Evolutionary conservation across 1,140 invertebrate species (phyloP).

Genomic region (Aphelenchoides besseyi): DNA sequence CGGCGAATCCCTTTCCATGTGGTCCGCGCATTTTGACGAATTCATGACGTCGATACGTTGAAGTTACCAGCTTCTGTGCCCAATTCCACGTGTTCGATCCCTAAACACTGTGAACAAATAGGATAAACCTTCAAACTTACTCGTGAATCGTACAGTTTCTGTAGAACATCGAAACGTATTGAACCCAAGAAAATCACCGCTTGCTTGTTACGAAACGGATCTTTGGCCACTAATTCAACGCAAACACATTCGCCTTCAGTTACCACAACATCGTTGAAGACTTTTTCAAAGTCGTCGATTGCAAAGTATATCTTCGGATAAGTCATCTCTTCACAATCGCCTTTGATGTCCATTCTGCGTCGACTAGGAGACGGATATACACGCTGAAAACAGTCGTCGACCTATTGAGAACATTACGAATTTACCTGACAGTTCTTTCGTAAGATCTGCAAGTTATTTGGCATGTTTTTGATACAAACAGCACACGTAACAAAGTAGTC

Average conservation of each 20-base stretch:
- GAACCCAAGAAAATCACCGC: constrained; percentile 91
- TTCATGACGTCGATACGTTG: constrained; percentile 76
- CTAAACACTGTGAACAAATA: constrained; percentile 65
- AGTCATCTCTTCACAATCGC: constrained; percentile 93
- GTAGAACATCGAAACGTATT: constrained; percentile 91
- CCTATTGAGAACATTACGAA: constrained; percentile 28
- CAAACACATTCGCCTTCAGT: constrained; percentile 96
- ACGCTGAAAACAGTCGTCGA: constrained; percentile 65
- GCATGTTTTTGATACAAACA: constrained; percentile 91
- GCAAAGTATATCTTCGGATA: constrained; percentile 98
- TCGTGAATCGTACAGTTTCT: constrained; percentile 90
- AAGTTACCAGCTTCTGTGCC: constrained; percentile 88
- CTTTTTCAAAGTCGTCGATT: constrained; percentile 97
- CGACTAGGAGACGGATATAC: constrained; percentile 94
- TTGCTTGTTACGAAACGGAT: constrained; percentile 74
- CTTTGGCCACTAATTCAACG: constrained; percentile 88
- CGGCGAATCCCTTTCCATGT: constrained; percentile 89
- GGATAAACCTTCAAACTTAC: constrained; percentile 66
- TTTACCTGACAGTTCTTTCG: constrained; percentile 81
- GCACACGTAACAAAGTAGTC: constrained; percentile 87
- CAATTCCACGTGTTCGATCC: constrained; percentile 89
- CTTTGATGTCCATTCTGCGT: constrained; percentile 93
- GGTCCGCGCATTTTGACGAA: constrained; percentile 97
- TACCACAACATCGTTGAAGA: constrained; percentile 86
- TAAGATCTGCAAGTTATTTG: constrained; percentile 89